phyloP scores from a whole-genome alignment of 2,797 vertebrate genomes.

The Cirrhinus molitorella region DNA sequence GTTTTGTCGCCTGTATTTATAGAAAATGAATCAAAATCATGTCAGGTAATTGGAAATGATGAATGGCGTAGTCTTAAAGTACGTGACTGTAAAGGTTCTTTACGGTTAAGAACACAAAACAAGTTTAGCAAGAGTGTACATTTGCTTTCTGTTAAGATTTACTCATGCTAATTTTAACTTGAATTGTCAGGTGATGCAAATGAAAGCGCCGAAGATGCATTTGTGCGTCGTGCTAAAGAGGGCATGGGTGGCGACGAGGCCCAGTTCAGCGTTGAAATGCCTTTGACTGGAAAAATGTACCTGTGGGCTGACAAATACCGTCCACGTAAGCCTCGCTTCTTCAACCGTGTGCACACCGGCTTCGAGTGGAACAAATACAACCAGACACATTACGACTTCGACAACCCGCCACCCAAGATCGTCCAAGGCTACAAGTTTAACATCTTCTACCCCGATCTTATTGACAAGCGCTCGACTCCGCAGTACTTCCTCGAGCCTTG shows the following conservation, averaged over 20 bases:
- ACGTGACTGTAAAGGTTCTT: background rate
- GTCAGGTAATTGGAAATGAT: background rate
- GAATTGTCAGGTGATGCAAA: constrained; percentile 85
- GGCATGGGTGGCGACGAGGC: constrained; percentile 97
- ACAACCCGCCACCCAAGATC: constrained; percentile 97
- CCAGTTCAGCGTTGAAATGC: constrained; percentile 97
- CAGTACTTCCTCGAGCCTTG: constrained; percentile 98
- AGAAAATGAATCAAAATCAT: background rate
- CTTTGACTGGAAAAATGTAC: constrained; percentile 93
- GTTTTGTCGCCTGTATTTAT: background rate
- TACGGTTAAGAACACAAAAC: background rate
- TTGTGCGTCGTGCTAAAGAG: constrained; percentile 91
- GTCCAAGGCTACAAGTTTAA: constrained; percentile 99
- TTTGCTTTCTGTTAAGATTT: background rate
- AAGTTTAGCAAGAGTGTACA: background rate
- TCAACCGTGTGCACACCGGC: constrained; percentile 97
- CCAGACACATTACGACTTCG: constrained; percentile 98
- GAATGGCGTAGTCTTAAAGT: background rate
- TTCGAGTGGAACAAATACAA: constrained; percentile 99
- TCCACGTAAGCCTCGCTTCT: constrained; percentile 96
- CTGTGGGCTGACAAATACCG: constrained; percentile 99
- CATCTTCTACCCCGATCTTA: constrained; percentile 98
- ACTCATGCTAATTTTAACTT: background rate
- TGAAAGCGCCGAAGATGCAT: constrained; percentile 93
- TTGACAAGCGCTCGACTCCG: constrained; percentile 94